Conservation (phyloP, 2,113 vertebrate species). For the Equus quagga region DNA sequence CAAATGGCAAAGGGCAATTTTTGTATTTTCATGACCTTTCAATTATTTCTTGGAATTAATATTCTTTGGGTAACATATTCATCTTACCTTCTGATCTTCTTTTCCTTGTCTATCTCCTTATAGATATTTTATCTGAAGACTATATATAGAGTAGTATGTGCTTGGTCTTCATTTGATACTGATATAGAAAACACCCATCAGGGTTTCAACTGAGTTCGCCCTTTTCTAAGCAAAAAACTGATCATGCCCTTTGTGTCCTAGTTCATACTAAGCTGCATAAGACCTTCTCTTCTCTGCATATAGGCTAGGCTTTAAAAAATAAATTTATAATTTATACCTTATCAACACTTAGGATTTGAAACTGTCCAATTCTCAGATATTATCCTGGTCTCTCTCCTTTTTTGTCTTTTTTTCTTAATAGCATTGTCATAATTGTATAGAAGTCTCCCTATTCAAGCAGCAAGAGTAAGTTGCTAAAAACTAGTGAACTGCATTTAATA, state of each 20-base stretch:
- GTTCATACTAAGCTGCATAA: background rate
- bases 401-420: background rate
- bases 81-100: background rate
- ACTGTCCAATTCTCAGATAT: background rate
- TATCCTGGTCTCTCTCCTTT: background rate
- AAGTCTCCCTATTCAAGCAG: background rate
- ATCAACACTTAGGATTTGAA: slow-evolving; percentile 5
- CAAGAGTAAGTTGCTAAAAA: background rate
- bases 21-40: background rate
- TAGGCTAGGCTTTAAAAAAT: background rate
- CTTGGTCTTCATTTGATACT: background rate
- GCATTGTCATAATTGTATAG: background rate
- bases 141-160: background rate
- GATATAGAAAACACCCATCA: background rate
- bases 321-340: background rate
- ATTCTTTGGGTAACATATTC: background rate
- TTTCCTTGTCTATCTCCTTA: background rate
- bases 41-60: background rate
- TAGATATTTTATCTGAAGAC: background rate
- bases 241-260: background rate
- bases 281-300: background rate
- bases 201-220: background rate
- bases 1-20: background rate
- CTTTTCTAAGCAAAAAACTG: background rate
- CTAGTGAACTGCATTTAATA: background rate